A percentile compares a stretch with the other conserved stretches of the same genome.
Evolutionary conservation across 1,140 invertebrate genomes (phyloP).

Genomic region (Drosophila ironensis): DNA sequence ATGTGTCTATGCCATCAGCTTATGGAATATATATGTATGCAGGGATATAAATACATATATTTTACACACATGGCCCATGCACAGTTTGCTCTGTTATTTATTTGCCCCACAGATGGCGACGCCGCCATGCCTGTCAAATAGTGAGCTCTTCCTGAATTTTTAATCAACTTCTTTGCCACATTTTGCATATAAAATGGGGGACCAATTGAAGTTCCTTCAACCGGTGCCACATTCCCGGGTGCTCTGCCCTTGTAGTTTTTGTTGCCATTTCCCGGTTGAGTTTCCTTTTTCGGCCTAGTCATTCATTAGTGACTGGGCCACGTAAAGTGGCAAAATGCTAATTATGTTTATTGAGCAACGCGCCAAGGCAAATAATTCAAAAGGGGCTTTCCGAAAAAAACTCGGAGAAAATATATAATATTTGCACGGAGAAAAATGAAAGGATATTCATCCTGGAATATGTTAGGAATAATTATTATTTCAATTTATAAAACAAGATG

Average conservation of each 20-base stretch:
- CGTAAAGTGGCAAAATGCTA: constrained; percentile 75
- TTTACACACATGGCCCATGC: background rate
- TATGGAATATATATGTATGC: background rate
- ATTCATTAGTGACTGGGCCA: constrained; percentile 67
- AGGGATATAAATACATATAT: background rate
- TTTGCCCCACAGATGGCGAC: constrained; percentile 65
- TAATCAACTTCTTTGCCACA: constrained; percentile 67
- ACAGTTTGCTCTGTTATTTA: constrained; percentile 64
- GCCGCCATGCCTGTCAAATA: constrained; percentile 70
- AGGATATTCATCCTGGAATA: no score
- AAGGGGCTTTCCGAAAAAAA: constrained; percentile 16
- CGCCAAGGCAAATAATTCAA: constrained; percentile 41
- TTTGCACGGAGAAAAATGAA: background rate
- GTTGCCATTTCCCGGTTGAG: background rate
- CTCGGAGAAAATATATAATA: background rate
- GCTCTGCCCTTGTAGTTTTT: background rate
- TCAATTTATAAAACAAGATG: no score
- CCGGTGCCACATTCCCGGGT: background rate
- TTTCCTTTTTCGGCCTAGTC: constrained; percentile 50
- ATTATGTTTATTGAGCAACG: constrained; percentile 75
- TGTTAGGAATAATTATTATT: no score
- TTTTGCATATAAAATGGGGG: constrained; percentile 64
- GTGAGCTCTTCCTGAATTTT: constrained; percentile 76
- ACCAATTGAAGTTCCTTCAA: constrained; percentile 18
- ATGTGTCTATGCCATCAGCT: constrained; percentile 20